phyloP scores from a whole-genome alignment of 92 coral and sea anemone genomes.

The Parazoanthus swiftii region DNA sequence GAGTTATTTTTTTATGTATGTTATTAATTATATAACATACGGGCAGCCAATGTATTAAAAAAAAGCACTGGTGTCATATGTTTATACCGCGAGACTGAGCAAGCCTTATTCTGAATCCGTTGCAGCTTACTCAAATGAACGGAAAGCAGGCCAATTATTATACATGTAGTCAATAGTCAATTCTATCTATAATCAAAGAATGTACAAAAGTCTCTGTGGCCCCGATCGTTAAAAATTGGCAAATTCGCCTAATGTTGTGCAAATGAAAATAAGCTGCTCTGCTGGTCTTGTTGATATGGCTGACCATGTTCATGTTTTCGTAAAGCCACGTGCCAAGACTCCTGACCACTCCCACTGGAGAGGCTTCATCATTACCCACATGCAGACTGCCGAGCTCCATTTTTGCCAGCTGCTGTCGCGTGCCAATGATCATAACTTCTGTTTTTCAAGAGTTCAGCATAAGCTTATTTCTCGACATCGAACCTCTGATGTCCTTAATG shows the following conservation, averaged over 20 bases:
- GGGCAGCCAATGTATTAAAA: slow-evolving; percentile 38
- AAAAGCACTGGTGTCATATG: slow-evolving; percentile 41
- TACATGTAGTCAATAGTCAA: slow-evolving; percentile 27
- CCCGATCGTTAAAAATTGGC: neutral
- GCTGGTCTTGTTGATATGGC: slow-evolving; percentile 20
- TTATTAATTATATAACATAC: slow-evolving; percentile 20
- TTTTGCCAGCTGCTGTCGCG: no score
- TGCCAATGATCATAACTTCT: no score
- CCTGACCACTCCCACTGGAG: neutral
- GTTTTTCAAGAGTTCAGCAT: no score
- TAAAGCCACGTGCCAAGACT: slow-evolving; percentile 19
- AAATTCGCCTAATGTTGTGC: no score
- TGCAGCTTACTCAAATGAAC: slow-evolving; percentile 31
- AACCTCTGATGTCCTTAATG: no score
- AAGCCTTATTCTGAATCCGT: slow-evolving; percentile 38
- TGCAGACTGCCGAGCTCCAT: no score
- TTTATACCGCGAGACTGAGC: slow-evolving; percentile 38
- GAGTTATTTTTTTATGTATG: no score
- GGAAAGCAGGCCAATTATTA: neutral
- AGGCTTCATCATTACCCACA: no score
- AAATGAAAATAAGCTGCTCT: no score
- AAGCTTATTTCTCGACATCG: no score
- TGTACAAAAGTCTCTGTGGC: slow-evolving; percentile 28
- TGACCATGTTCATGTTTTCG: slow-evolving; percentile 10
- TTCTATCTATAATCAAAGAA: slow-evolving; percentile 20